Evolutionary conservation across 2,888 invertebrate species (phyloP).

Genomic region (Pantelozetes paolii): DNA sequence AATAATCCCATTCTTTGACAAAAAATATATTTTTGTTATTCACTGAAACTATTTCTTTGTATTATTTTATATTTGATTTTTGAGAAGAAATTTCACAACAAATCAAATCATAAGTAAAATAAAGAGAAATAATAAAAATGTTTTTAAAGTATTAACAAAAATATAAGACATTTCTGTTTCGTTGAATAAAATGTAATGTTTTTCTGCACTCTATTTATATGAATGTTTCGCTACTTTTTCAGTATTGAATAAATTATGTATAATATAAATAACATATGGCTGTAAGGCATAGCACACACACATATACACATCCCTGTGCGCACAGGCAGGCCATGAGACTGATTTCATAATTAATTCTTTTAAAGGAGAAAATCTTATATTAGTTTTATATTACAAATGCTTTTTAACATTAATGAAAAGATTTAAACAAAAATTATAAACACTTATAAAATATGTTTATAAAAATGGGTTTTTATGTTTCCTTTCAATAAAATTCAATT

Average conservation of each 20-base stretch:
- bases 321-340: not conserved
- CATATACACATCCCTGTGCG: not conserved
- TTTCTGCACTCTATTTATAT: not conserved
- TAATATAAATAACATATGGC: slow-evolving; percentile 36
- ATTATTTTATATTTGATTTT: too few species aligned
- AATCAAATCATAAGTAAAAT: not conserved
- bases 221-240: not conserved
- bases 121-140: not conserved
- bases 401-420: not conserved
- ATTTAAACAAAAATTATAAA: not conserved
- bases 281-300: slow-evolving; percentile 33
- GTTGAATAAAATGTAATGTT: slow-evolving; percentile 10
- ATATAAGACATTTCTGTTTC: not conserved
- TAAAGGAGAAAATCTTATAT: not conserved
- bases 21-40: too few species aligned
- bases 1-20: too few species aligned
- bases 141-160: not conserved
- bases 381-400: slow-evolving; percentile 27
- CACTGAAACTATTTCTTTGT: too few species aligned
- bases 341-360: slow-evolving; percentile 32
- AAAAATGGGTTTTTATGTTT: too few species aligned
- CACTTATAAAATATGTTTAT: not conserved
- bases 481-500: too few species aligned
- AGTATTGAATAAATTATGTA: slow-evolving; percentile 25
- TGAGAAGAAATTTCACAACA: too few species aligned